Evolutionary conservation across 2,113 vertebrate species (phyloP), one percentile per base, ranked within the genome.

Genomic region (Syngnathus scovelli): DNA sequence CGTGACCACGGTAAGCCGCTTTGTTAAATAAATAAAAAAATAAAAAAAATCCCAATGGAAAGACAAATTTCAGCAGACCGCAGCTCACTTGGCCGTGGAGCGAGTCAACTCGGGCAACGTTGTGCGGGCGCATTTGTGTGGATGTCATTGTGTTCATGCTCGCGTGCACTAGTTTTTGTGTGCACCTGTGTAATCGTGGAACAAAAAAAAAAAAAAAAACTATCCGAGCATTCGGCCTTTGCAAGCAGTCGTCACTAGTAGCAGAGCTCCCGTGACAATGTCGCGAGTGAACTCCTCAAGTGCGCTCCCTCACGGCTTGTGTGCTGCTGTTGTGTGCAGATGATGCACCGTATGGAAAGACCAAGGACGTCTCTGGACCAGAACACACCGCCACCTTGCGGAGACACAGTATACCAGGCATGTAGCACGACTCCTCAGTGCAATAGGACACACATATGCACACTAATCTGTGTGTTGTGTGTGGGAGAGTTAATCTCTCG

Each of bases 391-490:
- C 83, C 85, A 52, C 81, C 56, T 75, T 84, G 0, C 83, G 88
- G 71, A 85, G 86, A 84, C 88, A 87, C 80, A 89, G 88, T 38
- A 89, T 88, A 75, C 85, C 88, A 86, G 86, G 88, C 87, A n/a
- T 54, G 19, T 54, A 21, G 51, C 51, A 54, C n/a, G 9, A 23
- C n/a, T 33, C 2, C 27, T 27, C 3, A 33, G 27, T 33, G 27
- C 27, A 33, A 33, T 9, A 3, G 19, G 19, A 54, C 5, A 54
- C n/a, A 9, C 39, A 4, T 5, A 41, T 41, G 39, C 46, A 46
- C 27, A 33, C 27, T 33, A 33, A 33, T 33, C 1, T 46, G 48
- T 46, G 61, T 63, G 19, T 6, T 6, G n/a, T 62, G 38, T 63
- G 1, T 21, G 7, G n/a, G 6, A 8, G 36, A 13, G 18, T 59